These are phyloP conservation scores for Rhynchonema sp. DNA, from an alignment of 2,888 invertebrate species.

Conservation along the genomic window DNA sequence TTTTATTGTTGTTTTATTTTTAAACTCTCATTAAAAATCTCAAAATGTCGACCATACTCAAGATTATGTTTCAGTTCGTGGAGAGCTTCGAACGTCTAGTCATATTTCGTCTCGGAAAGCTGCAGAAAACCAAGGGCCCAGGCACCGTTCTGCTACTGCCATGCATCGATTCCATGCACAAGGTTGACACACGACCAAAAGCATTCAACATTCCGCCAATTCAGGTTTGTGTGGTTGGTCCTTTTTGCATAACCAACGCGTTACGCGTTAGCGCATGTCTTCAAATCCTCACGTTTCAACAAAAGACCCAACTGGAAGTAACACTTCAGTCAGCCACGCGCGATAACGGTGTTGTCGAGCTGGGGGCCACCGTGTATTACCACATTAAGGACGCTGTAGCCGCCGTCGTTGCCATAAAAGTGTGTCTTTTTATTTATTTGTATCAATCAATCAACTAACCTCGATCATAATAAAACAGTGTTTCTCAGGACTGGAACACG, in stretches of 20 bases:
- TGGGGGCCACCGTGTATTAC: conserved; percentile 33
- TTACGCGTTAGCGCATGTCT: no score
- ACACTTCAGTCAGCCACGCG: conserved; percentile 27
- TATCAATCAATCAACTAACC: no score
- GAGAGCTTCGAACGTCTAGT: conserved; percentile 19
- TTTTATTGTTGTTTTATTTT: neutral
- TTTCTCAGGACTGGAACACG: conserved; percentile 23
- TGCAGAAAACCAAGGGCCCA: conserved; percentile 22
- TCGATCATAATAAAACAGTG: no score
- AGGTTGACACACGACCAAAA: conserved; percentile 30
- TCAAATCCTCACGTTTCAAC: no score
- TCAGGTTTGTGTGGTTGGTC: conserved; percentile 20
- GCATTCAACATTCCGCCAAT: conserved; percentile 35
- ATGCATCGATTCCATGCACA: conserved; percentile 28
- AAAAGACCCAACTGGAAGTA: no score
- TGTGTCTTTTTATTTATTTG: no score
- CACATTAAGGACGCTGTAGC: conserved; percentile 29
- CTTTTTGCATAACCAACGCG: no score
- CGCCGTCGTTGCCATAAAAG: conserved; percentile 30
- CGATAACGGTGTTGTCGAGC: conserved; percentile 32
- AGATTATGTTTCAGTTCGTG: conserved; percentile 17
- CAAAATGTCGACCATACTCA: neutral
- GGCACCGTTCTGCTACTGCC: conserved; percentile 32
- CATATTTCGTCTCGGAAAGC: conserved; percentile 22
- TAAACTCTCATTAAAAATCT: neutral